Percentiles rank a stretch among this genome's conserved stretches.
Evolutionary conservation across 2,113 vertebrate species (phyloP).

Genomic region (Naja naja): DNA sequence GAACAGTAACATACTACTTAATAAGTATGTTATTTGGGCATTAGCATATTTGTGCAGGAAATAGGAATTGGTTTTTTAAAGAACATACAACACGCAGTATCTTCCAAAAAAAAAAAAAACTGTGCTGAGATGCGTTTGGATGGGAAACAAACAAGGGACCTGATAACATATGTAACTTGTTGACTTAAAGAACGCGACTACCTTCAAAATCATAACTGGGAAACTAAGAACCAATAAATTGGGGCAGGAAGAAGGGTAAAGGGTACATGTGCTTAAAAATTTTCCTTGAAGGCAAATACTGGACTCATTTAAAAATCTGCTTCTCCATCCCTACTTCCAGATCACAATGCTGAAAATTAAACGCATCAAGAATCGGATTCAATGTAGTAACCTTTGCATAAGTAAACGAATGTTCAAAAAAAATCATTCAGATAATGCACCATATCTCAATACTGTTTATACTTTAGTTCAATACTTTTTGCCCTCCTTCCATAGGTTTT

Average conservation of each 20-base stretch:
- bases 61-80: not conserved
- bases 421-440: constrained; percentile 38
- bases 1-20: constrained; percentile 37
- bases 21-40: constrained; percentile 7
- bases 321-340: not conserved
- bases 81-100: not conserved
- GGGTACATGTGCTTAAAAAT: constrained; percentile 2
- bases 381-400: constrained; percentile 35
- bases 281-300: constrained; percentile 1
- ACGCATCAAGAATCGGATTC: constrained; percentile 11
- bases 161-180: not conserved
- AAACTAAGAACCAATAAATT: constrained; percentile 40
- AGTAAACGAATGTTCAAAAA: constrained; percentile 30
- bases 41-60: not conserved
- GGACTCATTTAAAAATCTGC: not conserved
- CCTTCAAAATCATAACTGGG: not conserved
- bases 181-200: constrained; percentile 7
- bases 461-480: constrained; percentile 27
- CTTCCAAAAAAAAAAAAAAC: not conserved
- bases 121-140: not conserved
- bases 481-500: constrained; percentile 58
- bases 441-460: constrained; percentile 6
- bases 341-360: constrained; percentile 36
- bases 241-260: constrained; percentile 13
- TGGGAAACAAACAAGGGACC: not conserved